Evolutionary conservation across 2,888 invertebrate genomes (phyloP).

Genomic region (Sarcophaga subvicina): DNA sequence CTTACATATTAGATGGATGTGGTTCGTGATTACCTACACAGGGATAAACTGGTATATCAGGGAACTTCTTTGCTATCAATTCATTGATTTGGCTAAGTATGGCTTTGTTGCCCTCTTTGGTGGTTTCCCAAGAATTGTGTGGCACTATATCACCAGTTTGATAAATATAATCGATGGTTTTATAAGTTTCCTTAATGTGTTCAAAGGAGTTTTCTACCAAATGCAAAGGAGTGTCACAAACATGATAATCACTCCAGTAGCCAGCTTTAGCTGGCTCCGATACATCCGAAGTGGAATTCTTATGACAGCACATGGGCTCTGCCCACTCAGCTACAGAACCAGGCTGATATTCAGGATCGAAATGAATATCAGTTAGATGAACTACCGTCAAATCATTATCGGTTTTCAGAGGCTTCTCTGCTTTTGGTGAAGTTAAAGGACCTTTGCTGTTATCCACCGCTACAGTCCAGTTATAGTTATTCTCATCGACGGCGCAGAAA

Average conservation of each 20-base stretch:
- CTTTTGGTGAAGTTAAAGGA: slow-evolving; percentile 74
- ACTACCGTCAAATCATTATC: slow-evolving; percentile 74
- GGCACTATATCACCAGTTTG: slow-evolving; percentile 94
- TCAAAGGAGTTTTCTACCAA: slow-evolving; percentile 86
- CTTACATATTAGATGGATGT: slow-evolving; percentile 92
- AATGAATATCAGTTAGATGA: slow-evolving; percentile 86
- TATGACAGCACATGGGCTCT: slow-evolving; percentile 90
- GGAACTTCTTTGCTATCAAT: slow-evolving; percentile 84
- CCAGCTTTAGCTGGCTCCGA: slow-evolving; percentile 83
- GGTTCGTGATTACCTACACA: slow-evolving; percentile 93
- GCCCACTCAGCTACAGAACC: slow-evolving; percentile 87
- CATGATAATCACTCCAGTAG: slow-evolving; percentile 90
- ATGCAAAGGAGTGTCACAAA: slow-evolving; percentile 89
- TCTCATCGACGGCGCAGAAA: slow-evolving; percentile 75
- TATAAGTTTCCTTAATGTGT: slow-evolving; percentile 84
- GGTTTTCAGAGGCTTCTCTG: slow-evolving; percentile 71
- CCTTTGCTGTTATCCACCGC: slow-evolving; percentile 72
- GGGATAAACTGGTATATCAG: slow-evolving; percentile 85
- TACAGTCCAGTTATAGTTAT: slow-evolving; percentile 74
- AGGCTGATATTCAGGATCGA: slow-evolving; percentile 88
- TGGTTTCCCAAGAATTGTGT: slow-evolving; percentile 93
- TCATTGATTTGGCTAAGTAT: slow-evolving; percentile 84
- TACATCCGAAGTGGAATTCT: slow-evolving; percentile 53
- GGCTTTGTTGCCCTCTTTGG: slow-evolving; percentile 84
- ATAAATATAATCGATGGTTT: slow-evolving; percentile 87